Evolutionary conservation across 2,113 vertebrate species (phyloP).

Genomic region (Silurus glanis): DNA sequence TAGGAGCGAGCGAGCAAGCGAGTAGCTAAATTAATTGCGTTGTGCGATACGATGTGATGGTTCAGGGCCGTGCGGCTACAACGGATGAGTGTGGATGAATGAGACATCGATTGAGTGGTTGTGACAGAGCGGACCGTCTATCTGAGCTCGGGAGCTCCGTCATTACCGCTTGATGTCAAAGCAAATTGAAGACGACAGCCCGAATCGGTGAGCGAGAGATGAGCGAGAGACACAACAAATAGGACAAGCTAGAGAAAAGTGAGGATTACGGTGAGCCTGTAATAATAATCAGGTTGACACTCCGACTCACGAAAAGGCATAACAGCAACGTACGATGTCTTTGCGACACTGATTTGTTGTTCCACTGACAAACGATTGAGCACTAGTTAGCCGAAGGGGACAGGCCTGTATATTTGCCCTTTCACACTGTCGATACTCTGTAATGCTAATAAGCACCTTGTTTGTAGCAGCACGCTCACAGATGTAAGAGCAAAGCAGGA

Average conservation of each 20-base stretch:
- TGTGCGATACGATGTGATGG: constrained; percentile 29
- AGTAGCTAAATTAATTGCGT: constrained; percentile 41
- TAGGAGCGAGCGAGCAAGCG: neutral
- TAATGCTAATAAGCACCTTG: neutral
- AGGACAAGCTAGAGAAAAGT: neutral
- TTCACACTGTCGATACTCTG: neutral
- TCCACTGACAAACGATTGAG: neutral
- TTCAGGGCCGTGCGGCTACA: neutral
- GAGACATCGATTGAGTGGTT: constrained; percentile 26
- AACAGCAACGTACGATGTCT: neutral
- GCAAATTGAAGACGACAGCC: constrained; percentile 27
- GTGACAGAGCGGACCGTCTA: constrained; percentile 36
- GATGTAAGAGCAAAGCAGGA: constrained; percentile 24
- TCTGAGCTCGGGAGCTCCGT: constrained; percentile 15
- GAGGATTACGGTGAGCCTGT: neutral
- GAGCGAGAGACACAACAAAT: constrained; percentile 15
- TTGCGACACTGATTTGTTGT: neutral
- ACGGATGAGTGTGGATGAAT: constrained; percentile 27
- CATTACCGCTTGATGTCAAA: constrained; percentile 42
- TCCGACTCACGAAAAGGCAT: neutral
- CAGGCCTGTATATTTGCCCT: neutral
- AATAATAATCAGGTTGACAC: neutral
- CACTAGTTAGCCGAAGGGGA: neutral
- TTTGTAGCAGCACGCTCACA: constrained; percentile 14
- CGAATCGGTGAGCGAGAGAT: constrained; percentile 36